Percentiles rank a stretch among this genome's conserved stretches.
Evolutionary conservation across 2,888 invertebrate genomes (phyloP).

Genomic region (Cheilosia vernalis): DNA sequence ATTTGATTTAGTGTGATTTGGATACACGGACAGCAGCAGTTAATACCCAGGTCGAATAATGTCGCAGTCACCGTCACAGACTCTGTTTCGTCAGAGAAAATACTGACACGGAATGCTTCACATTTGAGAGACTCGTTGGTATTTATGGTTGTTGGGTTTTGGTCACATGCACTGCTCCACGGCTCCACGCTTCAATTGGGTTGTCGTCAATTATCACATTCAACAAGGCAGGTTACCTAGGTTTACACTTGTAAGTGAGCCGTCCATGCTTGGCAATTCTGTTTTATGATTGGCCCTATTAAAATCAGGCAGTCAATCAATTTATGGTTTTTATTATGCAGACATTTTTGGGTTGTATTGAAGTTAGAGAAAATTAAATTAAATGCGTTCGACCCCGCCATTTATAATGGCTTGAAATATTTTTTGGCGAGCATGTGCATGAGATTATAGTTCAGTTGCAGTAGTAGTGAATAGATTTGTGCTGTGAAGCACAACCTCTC

Average conservation of each 20-base stretch:
- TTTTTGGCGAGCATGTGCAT: no score
- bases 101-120: conserved; percentile 2
- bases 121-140: conserved; percentile 14
- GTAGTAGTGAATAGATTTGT: no score
- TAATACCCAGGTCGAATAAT: neutral
- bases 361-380: neutral
- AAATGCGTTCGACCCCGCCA: neutral
- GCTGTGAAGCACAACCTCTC: no score
- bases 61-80: neutral
- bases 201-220: conserved; percentile 33
- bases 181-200: neutral
- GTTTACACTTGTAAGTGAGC: conserved; percentile 8
- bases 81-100: conserved; percentile 28
- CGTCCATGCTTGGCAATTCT: conserved; percentile 1
- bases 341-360: neutral
- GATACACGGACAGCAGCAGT: neutral
- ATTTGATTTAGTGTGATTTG: conserved; percentile 7
- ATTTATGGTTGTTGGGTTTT: conserved; percentile 6
- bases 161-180: conserved; percentile 14
- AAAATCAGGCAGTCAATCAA: conserved; percentile 1
- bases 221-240: conserved; percentile 20
- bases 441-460: no score
- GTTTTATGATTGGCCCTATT: neutral
- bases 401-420: no score
- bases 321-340: neutral